Conservation (phyloP, 2,888 invertebrate genomes). For the Amphimallon solstitiale region DNA sequence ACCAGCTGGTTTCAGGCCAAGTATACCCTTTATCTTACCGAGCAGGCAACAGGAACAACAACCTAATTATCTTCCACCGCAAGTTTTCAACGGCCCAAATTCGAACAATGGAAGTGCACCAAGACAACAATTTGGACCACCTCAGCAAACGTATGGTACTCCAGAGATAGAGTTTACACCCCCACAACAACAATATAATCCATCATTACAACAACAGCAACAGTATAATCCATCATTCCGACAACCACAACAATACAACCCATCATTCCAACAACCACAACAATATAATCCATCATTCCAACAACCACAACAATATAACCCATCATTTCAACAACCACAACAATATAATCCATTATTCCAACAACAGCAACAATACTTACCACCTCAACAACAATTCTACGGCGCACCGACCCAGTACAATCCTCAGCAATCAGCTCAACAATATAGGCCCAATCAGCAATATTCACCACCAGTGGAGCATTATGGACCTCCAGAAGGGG, state of each 20-base stretch:
- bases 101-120: background rate
- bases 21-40: slow-evolving; percentile 36
- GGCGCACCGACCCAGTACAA: background rate
- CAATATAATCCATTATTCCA: background rate
- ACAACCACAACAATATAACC: slow-evolving; percentile 4
- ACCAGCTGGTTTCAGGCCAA: slow-evolving; percentile 42
- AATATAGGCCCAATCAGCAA: slow-evolving; percentile 4
- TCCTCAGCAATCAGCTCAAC: slow-evolving; percentile 5
- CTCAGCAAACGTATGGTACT: background rate
- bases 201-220: too few relatives aligned
- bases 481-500: background rate
- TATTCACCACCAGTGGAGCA: background rate
- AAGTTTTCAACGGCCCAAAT: background rate
- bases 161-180: slow-evolving; percentile 49
- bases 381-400: background rate
- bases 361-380: slow-evolving; percentile 52
- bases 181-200: slow-evolving; percentile 52
- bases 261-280: background rate
- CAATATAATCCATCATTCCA: slow-evolving; percentile 4
- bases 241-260: slow-evolving; percentile 54
- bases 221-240: background rate
- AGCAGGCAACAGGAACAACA: slow-evolving; percentile 24
- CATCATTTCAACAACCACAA: slow-evolving; percentile 1
- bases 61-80: background rate
- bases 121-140: background rate